A percentile compares a stretch with the other conserved stretches of the same genome.
Conservation (phyloP, 1,140 invertebrate species). For the Odontomachus brunneus region DNA sequence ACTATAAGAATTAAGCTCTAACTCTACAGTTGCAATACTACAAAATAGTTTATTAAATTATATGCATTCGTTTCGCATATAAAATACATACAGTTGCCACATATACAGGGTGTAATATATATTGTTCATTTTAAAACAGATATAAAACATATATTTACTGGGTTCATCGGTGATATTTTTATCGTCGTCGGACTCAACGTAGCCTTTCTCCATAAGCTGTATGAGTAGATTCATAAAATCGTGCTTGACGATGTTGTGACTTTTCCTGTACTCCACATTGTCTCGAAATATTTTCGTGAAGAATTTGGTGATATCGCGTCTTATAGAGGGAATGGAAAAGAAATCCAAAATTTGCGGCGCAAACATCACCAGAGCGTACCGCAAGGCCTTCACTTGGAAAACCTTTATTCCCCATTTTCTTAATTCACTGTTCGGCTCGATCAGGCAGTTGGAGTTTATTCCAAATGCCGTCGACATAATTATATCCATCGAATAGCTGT, state of each 20-base stretch:
- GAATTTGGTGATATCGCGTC: constrained; percentile 61
- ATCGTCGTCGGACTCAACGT: constrained; percentile 31
- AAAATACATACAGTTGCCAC: too few species aligned
- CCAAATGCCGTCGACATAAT: constrained; percentile 78
- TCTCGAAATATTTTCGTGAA: constrained; percentile 67
- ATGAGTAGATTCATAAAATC: constrained; percentile 69
- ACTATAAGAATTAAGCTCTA: too few species aligned
- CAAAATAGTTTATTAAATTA: too few species aligned
- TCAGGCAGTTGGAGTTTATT: constrained; percentile 72
- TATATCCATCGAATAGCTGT: constrained; percentile 74
- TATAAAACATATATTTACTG: background rate
- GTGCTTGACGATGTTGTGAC: constrained; percentile 61
- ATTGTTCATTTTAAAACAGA: too few species aligned
- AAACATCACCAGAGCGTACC: constrained; percentile 64
- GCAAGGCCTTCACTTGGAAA: constrained; percentile 68
- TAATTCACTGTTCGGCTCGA: constrained; percentile 76
- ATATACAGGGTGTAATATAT: too few species aligned
- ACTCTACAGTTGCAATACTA: too few species aligned
- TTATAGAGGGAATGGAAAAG: constrained; percentile 61
- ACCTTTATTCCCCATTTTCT: constrained; percentile 73
- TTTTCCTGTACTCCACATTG: constrained; percentile 49
- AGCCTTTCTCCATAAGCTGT: constrained; percentile 61
- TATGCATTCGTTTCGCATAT: too few species aligned
- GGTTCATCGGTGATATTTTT: background rate
- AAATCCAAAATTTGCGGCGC: constrained; percentile 66